Evolutionary conservation across 1,140 invertebrate species (phyloP), one percentile per base, ranked within the genome.

Genomic region (Pachypsylla venusta): DNA sequence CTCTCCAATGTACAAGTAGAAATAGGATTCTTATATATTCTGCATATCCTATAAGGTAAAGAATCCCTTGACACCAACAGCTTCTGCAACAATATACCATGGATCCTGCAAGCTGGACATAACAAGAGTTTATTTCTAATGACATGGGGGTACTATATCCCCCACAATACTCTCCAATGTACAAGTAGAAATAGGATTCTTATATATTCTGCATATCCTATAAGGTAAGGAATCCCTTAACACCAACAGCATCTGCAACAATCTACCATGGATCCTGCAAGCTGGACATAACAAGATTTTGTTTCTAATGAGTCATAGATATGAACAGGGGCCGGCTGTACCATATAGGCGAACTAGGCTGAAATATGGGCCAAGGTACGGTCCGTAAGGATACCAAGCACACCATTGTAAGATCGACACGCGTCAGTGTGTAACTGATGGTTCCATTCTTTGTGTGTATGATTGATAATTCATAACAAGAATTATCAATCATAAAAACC

Each of bases 251-350:
- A 54, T 75, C 25, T 85, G 83, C 67, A 76, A 82, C 22, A 80
- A 83, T 65, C 79, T 84, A 64, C 84, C 84, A 0, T 87, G 85
- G 85, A 69, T 87, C 0, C 83, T 87, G 54, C 84, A 87, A 66
- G 84, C 84, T 1, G 80, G 82, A 62, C 79, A 83, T 61, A 80
- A 79, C 54, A 80, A 84, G 69, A 85, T 81, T 65, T 71, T 87
- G 19, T 86, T 85, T 65, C 67, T 86, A 12, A 80, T 82, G 69
- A 77, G n/a, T n/a, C n/a, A n/a, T n/a, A n/a, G n/a, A 42, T 16
- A 13, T 35, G 25, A 5, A 13, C 3, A 57, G n/a, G 3, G 22
- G 24, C 7, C 14, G 22, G 12, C 7, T 22, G 14, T 7, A 22
- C 54, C 10, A 39, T 10, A 4, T 39, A 14, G 35, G 10, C 25